Percentiles rank a stretch among this genome's conserved stretches.
Conservation (phyloP, 2,888 invertebrate species). For the Lagria hirta region DNA sequence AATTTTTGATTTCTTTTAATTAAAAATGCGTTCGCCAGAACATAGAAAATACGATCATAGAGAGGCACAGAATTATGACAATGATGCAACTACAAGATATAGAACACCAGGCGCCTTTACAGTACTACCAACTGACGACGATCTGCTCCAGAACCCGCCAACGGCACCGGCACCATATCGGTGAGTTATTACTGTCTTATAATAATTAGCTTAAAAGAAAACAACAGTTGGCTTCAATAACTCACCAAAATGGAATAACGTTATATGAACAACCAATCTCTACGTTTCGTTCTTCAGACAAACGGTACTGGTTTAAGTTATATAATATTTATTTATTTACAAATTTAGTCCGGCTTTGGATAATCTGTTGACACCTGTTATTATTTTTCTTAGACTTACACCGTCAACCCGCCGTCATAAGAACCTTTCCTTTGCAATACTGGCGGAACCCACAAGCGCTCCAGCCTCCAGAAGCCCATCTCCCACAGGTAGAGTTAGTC, state of each 20-base stretch:
- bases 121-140: slow-evolving; percentile 47
- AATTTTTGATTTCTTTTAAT: slow-evolving; percentile 9
- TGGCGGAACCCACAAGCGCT: slow-evolving; percentile 48
- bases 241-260: too few species aligned
- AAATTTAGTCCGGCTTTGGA: too few species aligned
- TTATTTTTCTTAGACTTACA: slow-evolving; percentile 35
- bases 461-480: slow-evolving; percentile 47
- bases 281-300: not conserved
- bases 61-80: slow-evolving; percentile 45
- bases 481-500: slow-evolving; percentile 51
- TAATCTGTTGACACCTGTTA: too few species aligned
- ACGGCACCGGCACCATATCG: slow-evolving; percentile 49
- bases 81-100: slow-evolving; percentile 47
- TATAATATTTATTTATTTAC: too few species aligned
- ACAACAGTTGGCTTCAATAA: too few species aligned
- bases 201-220: too few species aligned
- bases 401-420: slow-evolving; percentile 45
- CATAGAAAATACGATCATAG: slow-evolving; percentile 35
- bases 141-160: slow-evolving; percentile 47
- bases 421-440: slow-evolving; percentile 52
- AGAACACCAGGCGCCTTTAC: slow-evolving; percentile 52
- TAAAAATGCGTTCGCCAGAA: slow-evolving; percentile 47
- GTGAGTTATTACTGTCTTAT: too few species aligned
- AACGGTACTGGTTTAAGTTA: too few species aligned
- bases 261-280: too few species aligned